Conservation (phyloP, 2,113 vertebrate species). For the Pedetes capensis region DNA sequence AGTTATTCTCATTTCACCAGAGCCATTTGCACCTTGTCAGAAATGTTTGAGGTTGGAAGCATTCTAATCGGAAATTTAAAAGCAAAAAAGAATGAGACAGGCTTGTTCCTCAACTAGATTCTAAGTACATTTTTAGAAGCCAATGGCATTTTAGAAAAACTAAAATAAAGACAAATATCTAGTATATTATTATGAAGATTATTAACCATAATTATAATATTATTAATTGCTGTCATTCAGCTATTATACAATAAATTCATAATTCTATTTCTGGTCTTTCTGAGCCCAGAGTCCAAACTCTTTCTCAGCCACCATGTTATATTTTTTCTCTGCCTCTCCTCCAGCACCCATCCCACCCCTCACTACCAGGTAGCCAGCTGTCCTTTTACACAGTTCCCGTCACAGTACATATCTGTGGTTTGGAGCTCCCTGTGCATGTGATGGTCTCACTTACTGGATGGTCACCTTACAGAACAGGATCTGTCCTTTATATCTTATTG, state of each 20-base stretch:
- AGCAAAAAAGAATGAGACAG: not conserved
- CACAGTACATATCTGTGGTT: not conserved
- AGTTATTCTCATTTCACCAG: not conserved
- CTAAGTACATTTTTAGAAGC: slow-evolving; percentile 19
- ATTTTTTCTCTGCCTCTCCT: not conserved
- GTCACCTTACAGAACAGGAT: not conserved
- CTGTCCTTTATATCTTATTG: not conserved
- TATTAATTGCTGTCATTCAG: not conserved
- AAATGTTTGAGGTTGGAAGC: not conserved
- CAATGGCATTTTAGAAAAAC: not conserved
- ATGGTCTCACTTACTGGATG: not conserved
- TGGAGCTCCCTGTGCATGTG: not conserved
- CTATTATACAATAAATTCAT: not conserved
- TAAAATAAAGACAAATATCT: slow-evolving; percentile 22
- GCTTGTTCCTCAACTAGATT: not conserved
- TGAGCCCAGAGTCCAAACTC: not conserved
- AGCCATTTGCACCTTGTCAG: not conserved
- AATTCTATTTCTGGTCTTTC: not conserved
- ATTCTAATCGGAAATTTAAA: slow-evolving; percentile 22
- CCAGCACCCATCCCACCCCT: rapidly evolving
- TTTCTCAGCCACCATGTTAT: not conserved
- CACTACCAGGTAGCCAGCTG: not conserved
- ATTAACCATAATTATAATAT: not conserved
- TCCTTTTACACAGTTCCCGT: not conserved
- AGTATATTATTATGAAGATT: not conserved